Evolutionary conservation across 2,888 invertebrate genomes (phyloP), one percentile per base, ranked within the genome.

Genomic region (Neoascia interrupta): DNA sequence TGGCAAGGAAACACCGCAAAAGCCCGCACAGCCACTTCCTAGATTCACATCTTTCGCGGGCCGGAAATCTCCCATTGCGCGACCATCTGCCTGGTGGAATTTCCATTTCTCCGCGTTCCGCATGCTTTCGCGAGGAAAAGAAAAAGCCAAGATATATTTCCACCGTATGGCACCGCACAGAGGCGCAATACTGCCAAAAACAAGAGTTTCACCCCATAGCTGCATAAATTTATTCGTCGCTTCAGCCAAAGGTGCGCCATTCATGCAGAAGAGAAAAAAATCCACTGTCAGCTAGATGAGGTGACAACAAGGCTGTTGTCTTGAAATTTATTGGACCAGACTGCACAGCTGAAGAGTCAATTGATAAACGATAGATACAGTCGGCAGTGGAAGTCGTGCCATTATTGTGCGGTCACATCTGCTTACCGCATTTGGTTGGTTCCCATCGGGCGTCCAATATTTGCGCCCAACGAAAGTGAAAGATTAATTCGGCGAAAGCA

Each of bases 401-500:
- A 68, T 31, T 56, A 56, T 49, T 34, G 43, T 51, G n/a, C 41
- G 39, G 54, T 34, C 68, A 54, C 64, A 58, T 56, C 53, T 60
- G 37, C 1, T 34, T 34, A 6, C 31, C 4, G 16, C 54, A 31
- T 26, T 26, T 8, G 31, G 4, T 31, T 31, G 36, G 47, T 49
- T 73, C 43, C 63, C 26, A 47, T 51, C 60, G 39, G 63, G 63
- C 45, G 63, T 36, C 61, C 36, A 26, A 61, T 70, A 70, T 76
- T 74, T n/a, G 8, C 4, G 31, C 31, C 31, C 8, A n/a, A 26
- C 8, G 75, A 76, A 76, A 76, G 75, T 76, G 75, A 76, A 70
- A 70, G 64, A 76, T 58, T 63, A 58, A 58, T 75, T 61, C 49
- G 58, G 70, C 75, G 75, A 75, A 75, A 75, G 74, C 69, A 53